Base-by-base conservation (phyloP, 2,113 vertebrate genomes). In the Boleophthalmus pectinirostris region DNA sequence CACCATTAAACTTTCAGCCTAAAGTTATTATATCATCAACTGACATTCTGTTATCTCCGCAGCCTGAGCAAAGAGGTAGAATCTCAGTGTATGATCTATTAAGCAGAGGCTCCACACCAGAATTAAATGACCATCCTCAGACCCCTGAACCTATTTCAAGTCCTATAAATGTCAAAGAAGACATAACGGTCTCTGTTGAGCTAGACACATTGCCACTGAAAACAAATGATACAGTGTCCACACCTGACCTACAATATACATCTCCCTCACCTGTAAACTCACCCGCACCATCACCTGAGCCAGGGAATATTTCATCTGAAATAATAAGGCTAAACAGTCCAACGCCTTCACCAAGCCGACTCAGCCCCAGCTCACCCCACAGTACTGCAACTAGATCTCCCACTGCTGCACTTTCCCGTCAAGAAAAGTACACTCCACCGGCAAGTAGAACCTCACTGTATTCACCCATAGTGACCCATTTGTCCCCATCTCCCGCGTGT, bases 21-120 rank as follows among this genome's bases (percentile, higher is more conserved):
- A 63, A 38, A 83, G 35, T 20, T 35, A 33, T 21, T 23, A 5
- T 74, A 70, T 72, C 77, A 65, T 80, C 85, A 23, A 66, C 74
- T 18, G 45, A 85, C 38, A 77, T 67, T 46, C 82, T 70, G 69
- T 58, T 72, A 38, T 89, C 91, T 73, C 81, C 88, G 56, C 82
- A 77, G 63, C 60, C 68, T 35, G 89, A 90, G 8, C 58, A 69
- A n/a, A 69, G 75, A 81, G 75, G 86, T 47, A 90, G 84, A 69
- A 63, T 92, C 7, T 90, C 83, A 16, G 33, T 91, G 46, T 89
- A 79, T 75, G 88, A 92, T 82, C 78, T 92, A 21, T 80, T 91
- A 21, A 91, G 89, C 70, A 87, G 84, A 90, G 69, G 58, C 57
- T 91, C 81, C 43, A 89, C 88, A 16, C 88, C 90, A 51, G 87